phyloP scores from a whole-genome alignment of 2,888 invertebrate species.

The Seira ritae region DNA sequence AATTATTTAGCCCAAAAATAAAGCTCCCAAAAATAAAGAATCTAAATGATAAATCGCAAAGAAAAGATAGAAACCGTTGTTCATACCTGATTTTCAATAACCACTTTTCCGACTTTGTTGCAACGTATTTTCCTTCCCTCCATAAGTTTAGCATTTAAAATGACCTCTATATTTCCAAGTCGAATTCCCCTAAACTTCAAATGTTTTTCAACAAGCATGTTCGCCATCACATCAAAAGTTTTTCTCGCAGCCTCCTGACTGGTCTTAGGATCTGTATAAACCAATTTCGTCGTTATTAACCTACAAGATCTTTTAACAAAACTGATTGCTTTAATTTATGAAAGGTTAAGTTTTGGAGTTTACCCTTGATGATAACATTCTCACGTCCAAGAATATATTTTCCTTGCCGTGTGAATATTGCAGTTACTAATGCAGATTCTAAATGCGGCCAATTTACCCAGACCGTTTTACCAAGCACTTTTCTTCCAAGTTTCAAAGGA shows the following conservation, averaged over 20 bases:
- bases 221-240: conserved; percentile 60
- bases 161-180: conserved; percentile 80
- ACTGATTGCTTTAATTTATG: background rate
- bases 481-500: conserved; percentile 79
- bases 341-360: no score
- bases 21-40: background rate
- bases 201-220: conserved; percentile 75
- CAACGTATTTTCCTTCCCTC: conserved; percentile 82
- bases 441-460: conserved; percentile 96
- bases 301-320: background rate
- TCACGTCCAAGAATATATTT: conserved; percentile 53
- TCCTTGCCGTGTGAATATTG: conserved; percentile 58
- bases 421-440: conserved; percentile 73
- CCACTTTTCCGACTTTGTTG: conserved; percentile 80
- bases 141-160: conserved; percentile 84
- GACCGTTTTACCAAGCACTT: conserved; percentile 84
- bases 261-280: conserved; percentile 56
- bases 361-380: conserved; percentile 57
- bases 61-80: background rate
- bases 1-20: conserved; percentile 24
- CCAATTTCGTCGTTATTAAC: background rate
- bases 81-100: conserved; percentile 80
- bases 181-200: conserved; percentile 87
- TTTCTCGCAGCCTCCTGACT: conserved; percentile 52
- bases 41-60: background rate